These are phyloP conservation scores for Enteromius unitaeniatus DNA, from an alignment of 2,797 vertebrate species.

Conservation along the genomic window DNA sequence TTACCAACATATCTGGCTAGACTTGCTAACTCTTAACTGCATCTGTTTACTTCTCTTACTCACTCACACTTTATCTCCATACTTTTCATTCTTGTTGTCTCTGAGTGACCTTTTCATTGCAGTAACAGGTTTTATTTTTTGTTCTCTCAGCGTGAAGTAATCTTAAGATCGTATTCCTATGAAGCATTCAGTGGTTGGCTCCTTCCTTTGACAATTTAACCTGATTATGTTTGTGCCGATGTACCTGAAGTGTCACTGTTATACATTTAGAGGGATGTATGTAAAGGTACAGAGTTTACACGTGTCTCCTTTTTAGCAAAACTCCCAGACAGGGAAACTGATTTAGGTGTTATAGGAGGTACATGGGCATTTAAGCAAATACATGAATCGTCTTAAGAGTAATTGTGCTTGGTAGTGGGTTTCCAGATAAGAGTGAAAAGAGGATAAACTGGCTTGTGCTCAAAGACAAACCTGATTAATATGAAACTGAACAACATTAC, in stretches of 20 bases:
- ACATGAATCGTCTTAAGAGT: not conserved
- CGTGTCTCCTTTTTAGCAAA: constrained; percentile 2
- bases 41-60: constrained; percentile 70
- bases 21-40: constrained; percentile 56
- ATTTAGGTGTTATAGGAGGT: constrained; percentile 1
- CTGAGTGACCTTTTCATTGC: constrained; percentile 48
- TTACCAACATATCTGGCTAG: constrained; percentile 24
- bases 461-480: constrained; percentile 30
- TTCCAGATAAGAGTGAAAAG: not conserved
- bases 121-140: constrained; percentile 32
- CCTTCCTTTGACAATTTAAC: not conserved
- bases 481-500: constrained; percentile 29
- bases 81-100: constrained; percentile 51
- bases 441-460: constrained; percentile 12
- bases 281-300: constrained; percentile 18
- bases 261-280: not conserved
- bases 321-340: not conserved
- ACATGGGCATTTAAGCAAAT: not conserved
- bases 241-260: constrained; percentile 9
- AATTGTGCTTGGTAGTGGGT: constrained; percentile 19
- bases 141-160: not conserved
- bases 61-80: constrained; percentile 68
- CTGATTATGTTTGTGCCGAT: not conserved
- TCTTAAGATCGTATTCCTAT: not conserved
- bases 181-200: not conserved